These are phyloP conservation scores for Coregonus ussuriensis DNA, from an alignment of 2,797 vertebrate species.

Conservation along the genomic window DNA sequence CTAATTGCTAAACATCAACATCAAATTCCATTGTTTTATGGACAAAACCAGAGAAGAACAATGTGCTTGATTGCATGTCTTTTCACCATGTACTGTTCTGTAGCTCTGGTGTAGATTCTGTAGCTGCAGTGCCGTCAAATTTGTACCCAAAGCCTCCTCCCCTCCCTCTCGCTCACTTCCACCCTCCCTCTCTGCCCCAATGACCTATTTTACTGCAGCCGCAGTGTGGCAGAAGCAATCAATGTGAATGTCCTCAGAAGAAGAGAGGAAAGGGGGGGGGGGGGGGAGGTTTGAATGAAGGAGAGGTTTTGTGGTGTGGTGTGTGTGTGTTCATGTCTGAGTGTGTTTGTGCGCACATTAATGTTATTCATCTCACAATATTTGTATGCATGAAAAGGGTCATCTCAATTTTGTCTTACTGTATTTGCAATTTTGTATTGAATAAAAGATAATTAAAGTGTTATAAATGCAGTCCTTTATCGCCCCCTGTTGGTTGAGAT, in stretches of 20 bases:
- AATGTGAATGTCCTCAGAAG: constrained; percentile 46
- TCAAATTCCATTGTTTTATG: not conserved
- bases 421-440: not conserved
- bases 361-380: not conserved
- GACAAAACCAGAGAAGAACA: constrained; percentile 6
- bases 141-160: constrained; percentile 49
- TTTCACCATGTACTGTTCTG: not conserved
- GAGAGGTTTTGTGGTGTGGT: constrained; percentile 32
- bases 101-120: constrained; percentile 34
- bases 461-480: constrained; percentile 24
- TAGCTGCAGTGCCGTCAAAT: constrained; percentile 49
- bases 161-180: not conserved
- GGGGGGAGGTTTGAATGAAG: constrained; percentile 44
- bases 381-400: constrained; percentile 20
- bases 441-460: not conserved
- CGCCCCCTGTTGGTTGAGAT: constrained; percentile 62
- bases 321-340: constrained; percentile 2
- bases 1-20: constrained; percentile 18
- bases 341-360: constrained; percentile 7
- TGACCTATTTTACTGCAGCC: constrained; percentile 75
- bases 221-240: constrained; percentile 36
- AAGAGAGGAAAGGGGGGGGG: constrained; percentile 23
- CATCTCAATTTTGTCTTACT: not conserved
- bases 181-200: constrained; percentile 52
- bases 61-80: constrained; percentile 25